Evolutionary conservation across 92 coral and sea anemone genomes (phyloP).

Genomic region (Parazoanthus darwini): DNA sequence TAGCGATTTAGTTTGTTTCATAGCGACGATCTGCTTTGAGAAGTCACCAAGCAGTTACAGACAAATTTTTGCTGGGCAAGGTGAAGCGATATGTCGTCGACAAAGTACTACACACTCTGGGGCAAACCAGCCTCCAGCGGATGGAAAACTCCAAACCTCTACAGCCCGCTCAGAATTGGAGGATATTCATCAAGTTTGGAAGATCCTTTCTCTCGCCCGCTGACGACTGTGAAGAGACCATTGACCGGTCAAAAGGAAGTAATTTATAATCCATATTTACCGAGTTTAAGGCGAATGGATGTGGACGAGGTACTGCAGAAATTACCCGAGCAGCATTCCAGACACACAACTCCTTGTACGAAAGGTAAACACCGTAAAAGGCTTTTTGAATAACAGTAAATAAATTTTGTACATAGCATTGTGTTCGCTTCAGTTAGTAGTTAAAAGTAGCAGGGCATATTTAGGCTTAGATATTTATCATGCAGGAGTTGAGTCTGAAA

Average conservation of each 20-base stretch:
- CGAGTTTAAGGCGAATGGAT: slow-evolving; percentile 87
- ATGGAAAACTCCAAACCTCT: slow-evolving; percentile 55
- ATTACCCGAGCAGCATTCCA: slow-evolving; percentile 80
- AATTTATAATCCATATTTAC: slow-evolving; percentile 84
- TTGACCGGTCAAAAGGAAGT: slow-evolving; percentile 81
- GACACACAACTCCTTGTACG: slow-evolving; percentile 69
- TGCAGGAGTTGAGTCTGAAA: no score
- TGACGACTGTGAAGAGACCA: slow-evolving; percentile 13
- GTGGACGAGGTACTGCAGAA: slow-evolving; percentile 82
- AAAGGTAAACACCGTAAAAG: slow-evolving; percentile 56
- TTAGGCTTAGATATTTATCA: not conserved
- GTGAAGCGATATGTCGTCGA: slow-evolving; percentile 44
- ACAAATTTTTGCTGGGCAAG: not conserved
- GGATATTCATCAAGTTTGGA: slow-evolving; percentile 37
- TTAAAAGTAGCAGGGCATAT: not conserved
- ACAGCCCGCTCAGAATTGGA: slow-evolving; percentile 40
- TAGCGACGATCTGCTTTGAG: slow-evolving; percentile 6
- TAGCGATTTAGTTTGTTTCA: slow-evolving; percentile 11
- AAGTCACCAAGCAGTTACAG: no score
- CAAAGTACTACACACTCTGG: slow-evolving; percentile 68
- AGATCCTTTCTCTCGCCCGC: not conserved
- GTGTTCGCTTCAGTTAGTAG: not conserved
- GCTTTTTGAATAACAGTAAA: not conserved
- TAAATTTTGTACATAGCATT: not conserved
- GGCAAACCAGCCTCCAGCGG: slow-evolving; percentile 53